A percentile compares a stretch with the other conserved stretches of the same genome.
phyloP scores from a whole-genome alignment of 2,113 vertebrate genomes.

The Nanorana parkeri region DNA sequence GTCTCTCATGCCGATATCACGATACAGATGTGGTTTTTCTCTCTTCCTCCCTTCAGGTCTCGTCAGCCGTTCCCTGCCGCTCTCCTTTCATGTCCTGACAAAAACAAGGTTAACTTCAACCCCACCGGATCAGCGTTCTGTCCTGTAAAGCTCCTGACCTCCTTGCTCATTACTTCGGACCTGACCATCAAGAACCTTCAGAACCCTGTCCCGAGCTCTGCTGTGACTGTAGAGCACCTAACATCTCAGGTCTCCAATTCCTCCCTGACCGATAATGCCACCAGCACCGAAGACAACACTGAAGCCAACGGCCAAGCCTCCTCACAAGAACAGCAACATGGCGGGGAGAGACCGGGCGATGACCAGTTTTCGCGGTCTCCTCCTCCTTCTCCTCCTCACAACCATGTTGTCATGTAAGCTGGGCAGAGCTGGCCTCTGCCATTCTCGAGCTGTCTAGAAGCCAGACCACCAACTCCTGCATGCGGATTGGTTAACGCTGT shows the following conservation, averaged over 20 bases:
- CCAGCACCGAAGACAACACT: slow-evolving; percentile 83
- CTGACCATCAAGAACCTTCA: slow-evolving; percentile 78
- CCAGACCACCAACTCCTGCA: slow-evolving; percentile 77
- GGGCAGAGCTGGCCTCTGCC: slow-evolving; percentile 80
- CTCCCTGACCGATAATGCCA: slow-evolving; percentile 80
- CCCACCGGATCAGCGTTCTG: slow-evolving; percentile 97
- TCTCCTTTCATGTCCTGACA: slow-evolving; percentile 98
- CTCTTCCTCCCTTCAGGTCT: slow-evolving; percentile 76
- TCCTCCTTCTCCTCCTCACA: slow-evolving; percentile 75
- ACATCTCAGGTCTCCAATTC: slow-evolving; percentile 84
- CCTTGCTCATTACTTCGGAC: slow-evolving; percentile 76
- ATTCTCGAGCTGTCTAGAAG: slow-evolving; percentile 50
- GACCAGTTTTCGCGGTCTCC: slow-evolving; percentile 70
- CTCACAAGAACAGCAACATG: slow-evolving; percentile 69
- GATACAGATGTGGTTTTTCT: not conserved
- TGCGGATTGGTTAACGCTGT: slow-evolving; percentile 84
- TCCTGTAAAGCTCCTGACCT: slow-evolving; percentile 90
- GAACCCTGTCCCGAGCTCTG: slow-evolving; percentile 71
- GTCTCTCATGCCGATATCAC: not conserved
- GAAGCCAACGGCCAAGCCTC: slow-evolving; percentile 71
- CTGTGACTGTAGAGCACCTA: slow-evolving; percentile 76
- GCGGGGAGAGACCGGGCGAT: slow-evolving; percentile 76
- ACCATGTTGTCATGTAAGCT: slow-evolving; percentile 82
- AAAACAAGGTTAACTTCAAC: slow-evolving; percentile 99
- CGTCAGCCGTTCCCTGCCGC: slow-evolving; percentile 85